Conservation (phyloP, 2,113 vertebrate genomes). For the Eulemur rufifrons region DNA sequence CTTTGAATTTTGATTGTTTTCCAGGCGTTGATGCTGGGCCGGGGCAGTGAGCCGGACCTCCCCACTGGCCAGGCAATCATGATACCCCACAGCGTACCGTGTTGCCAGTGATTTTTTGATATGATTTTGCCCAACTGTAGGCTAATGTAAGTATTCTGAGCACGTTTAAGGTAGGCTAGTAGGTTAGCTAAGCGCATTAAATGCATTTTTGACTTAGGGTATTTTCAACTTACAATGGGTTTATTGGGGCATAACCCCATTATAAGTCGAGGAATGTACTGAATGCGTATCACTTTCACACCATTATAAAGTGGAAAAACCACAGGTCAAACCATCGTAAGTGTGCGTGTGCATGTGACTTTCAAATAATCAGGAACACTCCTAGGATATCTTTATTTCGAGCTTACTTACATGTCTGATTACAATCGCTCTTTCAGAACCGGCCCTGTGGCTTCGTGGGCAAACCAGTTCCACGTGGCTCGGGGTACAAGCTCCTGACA, state of each 20-base stretch:
- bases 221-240: not conserved
- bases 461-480: fast-evolving
- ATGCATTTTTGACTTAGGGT: not conserved
- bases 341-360: not conserved
- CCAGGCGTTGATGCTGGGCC: not conserved
- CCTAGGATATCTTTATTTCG: not conserved
- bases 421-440: not conserved
- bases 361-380: not conserved
- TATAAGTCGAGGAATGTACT: not conserved
- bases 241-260: not conserved
- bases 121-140: not conserved
- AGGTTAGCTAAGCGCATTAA: not conserved
- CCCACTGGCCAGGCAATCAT: not conserved
- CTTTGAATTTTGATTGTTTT: not conserved
- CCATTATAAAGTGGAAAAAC: not conserved
- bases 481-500: not conserved
- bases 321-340: not conserved
- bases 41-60: not conserved
- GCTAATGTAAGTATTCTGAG: not conserved
- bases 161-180: not conserved
- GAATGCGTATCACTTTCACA: not conserved
- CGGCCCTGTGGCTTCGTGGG: not conserved
- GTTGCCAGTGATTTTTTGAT: not conserved
- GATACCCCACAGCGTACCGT: not conserved
- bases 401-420: not conserved